Percentiles rank a stretch among this genome's conserved stretches.
Evolutionary conservation across 2,113 vertebrate genomes (phyloP).

Genomic region (Nanger granti): DNA sequence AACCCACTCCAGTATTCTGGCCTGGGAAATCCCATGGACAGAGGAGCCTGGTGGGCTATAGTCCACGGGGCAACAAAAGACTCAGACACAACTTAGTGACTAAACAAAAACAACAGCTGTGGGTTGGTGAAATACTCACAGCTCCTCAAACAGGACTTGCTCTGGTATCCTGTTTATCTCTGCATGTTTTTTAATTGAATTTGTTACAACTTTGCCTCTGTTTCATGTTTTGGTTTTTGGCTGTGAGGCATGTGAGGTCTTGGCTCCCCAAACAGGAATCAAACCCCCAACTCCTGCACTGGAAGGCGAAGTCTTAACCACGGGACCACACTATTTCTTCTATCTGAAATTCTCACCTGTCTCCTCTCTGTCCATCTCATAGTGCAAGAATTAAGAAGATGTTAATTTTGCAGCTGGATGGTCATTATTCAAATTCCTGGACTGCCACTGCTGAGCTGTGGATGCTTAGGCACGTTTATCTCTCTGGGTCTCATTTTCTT

Average conservation of each 20-base stretch:
- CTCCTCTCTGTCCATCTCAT: not conserved
- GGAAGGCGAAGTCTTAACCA: not conserved
- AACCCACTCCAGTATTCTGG: not conserved
- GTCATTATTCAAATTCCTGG: not conserved
- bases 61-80: not conserved
- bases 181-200: not conserved
- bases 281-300: not conserved
- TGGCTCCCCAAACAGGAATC: not conserved
- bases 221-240: not conserved
- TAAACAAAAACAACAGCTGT: not conserved
- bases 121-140: rapidly evolving
- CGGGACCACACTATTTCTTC: not conserved
- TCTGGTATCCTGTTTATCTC: not conserved
- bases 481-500: not conserved
- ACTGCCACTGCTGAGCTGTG: not conserved
- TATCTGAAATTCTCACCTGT: not conserved
- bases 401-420: not conserved
- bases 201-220: not conserved
- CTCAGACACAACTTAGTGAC: not conserved
- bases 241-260: not conserved
- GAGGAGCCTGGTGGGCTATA: not conserved
- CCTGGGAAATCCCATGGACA: not conserved
- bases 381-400: not conserved
- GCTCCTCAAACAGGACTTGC: not conserved
- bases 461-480: not conserved